Conservation (phyloP, 2,113 vertebrate genomes). For the Empidonax traillii region DNA sequence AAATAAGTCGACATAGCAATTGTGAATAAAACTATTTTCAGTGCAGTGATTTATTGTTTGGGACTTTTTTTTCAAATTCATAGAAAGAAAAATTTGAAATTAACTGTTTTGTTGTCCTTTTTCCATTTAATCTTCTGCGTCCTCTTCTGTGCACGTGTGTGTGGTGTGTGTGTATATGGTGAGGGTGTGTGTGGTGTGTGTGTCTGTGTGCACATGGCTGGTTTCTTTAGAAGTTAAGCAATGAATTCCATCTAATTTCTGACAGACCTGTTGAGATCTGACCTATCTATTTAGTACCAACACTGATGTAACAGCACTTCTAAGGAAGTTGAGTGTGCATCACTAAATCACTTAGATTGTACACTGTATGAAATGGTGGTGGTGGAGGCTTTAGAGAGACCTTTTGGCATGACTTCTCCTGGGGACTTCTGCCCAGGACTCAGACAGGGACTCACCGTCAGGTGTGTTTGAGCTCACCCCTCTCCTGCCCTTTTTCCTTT, state of each 20-base stretch:
- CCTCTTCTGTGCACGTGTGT: background rate
- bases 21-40: background rate
- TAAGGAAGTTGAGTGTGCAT: background rate
- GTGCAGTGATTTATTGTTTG: background rate
- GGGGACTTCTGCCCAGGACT: background rate
- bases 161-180: background rate
- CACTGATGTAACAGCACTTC: background rate
- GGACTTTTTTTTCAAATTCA: background rate
- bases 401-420: background rate
- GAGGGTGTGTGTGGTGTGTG: background rate
- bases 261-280: background rate
- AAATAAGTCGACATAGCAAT: background rate
- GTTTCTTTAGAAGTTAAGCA: background rate
- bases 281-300: background rate
- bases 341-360: background rate
- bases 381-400: background rate
- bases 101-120: background rate
- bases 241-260: background rate
- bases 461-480: background rate
- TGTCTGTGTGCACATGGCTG: background rate
- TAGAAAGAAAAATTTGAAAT: background rate
- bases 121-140: background rate
- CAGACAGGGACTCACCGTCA: background rate
- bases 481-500: background rate
- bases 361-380: background rate